phyloP scores from a whole-genome alignment of 2,113 vertebrate genomes.

The Dipodomys ordii region DNA sequence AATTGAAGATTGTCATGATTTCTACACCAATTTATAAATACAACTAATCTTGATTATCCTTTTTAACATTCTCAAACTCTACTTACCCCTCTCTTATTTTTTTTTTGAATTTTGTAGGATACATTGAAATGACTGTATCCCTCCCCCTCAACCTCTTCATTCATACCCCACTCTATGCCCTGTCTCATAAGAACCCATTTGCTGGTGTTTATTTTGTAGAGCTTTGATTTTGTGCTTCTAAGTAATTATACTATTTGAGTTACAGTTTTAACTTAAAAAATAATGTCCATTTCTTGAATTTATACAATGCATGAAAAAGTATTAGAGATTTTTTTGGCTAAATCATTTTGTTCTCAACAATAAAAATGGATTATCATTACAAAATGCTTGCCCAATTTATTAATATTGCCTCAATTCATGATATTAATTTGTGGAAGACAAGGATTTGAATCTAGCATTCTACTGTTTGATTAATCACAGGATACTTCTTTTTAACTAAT shows the following conservation, averaged over 20 bases:
- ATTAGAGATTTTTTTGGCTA: not conserved
- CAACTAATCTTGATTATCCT: no score
- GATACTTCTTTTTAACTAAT: not conserved
- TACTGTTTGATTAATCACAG: not conserved
- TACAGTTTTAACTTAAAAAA: not conserved
- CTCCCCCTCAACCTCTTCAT: no score
- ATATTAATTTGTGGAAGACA: not conserved
- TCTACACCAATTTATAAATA: not conserved
- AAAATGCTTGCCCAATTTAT: not conserved
- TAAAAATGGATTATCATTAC: conserved; percentile 1
- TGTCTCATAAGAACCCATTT: no score
- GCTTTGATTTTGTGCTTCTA: no score
- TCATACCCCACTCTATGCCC: no score
- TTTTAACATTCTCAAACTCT: no score
- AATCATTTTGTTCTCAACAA: not conserved
- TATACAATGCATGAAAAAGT: not conserved
- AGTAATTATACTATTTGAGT: no score
- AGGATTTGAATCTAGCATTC: not conserved
- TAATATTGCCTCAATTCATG: not conserved
- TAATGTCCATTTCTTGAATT: not conserved
- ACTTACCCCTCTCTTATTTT: no score
- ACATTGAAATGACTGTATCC: no score
- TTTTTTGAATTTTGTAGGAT: no score
- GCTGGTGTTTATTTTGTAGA: no score
- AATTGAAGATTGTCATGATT: not conserved